Evolutionary conservation across 1,140 invertebrate species (phyloP).

Genomic region (Ostrea edulis): DNA sequence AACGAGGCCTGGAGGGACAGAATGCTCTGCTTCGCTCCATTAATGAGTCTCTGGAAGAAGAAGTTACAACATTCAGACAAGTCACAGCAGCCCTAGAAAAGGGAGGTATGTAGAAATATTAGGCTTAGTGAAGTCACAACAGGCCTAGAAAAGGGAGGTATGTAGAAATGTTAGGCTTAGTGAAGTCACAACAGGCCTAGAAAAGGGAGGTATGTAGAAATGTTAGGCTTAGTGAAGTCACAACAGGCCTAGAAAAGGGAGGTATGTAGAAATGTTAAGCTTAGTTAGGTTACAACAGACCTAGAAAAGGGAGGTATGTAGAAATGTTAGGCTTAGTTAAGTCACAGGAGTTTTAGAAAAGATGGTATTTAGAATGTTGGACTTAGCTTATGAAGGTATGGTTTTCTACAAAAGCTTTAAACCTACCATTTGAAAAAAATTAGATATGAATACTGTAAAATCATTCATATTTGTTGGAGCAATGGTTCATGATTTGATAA

Average conservation of each 20-base stretch:
- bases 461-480: no score
- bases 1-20: slow-evolving; percentile 63
- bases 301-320: slow-evolving; percentile 68
- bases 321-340: no score
- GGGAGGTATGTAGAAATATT: slow-evolving; percentile 61
- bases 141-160: slow-evolving; percentile 70
- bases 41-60: slow-evolving; percentile 65
- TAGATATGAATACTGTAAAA: no score
- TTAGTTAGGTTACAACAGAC: slow-evolving; percentile 62
- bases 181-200: slow-evolving; percentile 63
- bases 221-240: slow-evolving; percentile 55
- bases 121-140: slow-evolving; percentile 50
- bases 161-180: no score
- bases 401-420: no score
- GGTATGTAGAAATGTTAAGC: no score
- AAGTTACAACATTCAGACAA: slow-evolving; percentile 62
- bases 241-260: slow-evolving; percentile 65
- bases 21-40: slow-evolving; percentile 60
- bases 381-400: no score
- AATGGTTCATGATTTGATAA: no score
- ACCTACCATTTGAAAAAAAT: no score
- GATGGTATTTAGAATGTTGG: slow-evolving; percentile 60
- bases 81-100: slow-evolving; percentile 65
- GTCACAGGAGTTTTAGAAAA: slow-evolving; percentile 64
- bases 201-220: slow-evolving; percentile 65